phyloP scores from a whole-genome alignment of 2,888 invertebrate species.

The Epirrhoe tristata region DNA sequence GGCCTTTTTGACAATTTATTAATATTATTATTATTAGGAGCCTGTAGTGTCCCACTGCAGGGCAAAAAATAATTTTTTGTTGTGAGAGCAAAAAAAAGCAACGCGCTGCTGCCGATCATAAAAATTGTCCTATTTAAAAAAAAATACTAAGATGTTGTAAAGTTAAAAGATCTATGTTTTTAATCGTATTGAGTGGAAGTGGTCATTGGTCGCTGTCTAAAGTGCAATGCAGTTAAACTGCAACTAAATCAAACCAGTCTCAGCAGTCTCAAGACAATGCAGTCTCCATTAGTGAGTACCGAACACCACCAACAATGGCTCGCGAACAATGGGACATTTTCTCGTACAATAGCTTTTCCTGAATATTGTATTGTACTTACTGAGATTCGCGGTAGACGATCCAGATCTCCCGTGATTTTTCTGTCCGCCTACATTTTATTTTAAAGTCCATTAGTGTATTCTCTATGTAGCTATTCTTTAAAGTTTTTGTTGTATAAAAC shows the following conservation, averaged over 20 bases:
- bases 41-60: no score
- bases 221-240: constrained; percentile 43
- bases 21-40: no score
- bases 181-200: background rate
- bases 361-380: constrained; percentile 77
- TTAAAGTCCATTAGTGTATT: background rate
- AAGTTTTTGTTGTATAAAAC: background rate
- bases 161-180: background rate
- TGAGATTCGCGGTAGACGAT: constrained; percentile 48
- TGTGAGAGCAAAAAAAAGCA: no score
- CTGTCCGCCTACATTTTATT: background rate
- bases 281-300: constrained; percentile 77
- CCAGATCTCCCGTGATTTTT: constrained; percentile 19
- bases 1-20: no score
- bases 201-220: constrained; percentile 29
- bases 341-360: constrained; percentile 77
- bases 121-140: no score
- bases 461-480: background rate
- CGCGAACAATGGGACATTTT: constrained; percentile 78
- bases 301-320: constrained; percentile 69
- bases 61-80: no score
- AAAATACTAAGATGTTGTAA: no score
- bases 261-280: constrained; percentile 75
- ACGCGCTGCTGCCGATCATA: no score
- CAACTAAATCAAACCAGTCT: constrained; percentile 33